Base-by-base conservation (phyloP, 2,797 vertebrate species). In the Lophotriccus pileatus region DNA sequence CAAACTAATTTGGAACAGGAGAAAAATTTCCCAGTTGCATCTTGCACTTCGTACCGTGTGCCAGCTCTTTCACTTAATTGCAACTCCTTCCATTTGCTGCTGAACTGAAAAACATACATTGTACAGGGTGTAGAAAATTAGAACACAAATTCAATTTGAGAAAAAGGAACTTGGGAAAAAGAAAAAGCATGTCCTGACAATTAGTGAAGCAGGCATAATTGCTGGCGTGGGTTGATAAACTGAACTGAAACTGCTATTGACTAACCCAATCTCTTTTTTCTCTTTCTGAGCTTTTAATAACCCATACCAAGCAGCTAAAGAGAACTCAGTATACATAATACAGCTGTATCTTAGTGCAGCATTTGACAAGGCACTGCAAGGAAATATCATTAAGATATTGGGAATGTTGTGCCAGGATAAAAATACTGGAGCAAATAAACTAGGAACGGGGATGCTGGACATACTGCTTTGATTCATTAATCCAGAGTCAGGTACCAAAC, bases 161-260 rank as follows among this genome's bases (percentile, higher is more conserved):
- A 85, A 87, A 66, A 72, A 92, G 41, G 22, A 75, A 87, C 74
- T 41, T 59, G 73, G 24, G 34, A 74, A 89, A 86, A 88, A 86
- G 76, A 84, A 89, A 93, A 82, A 64, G 63, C 92, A 90, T n/a
- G 70, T 76, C 77, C 86, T 47, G 55, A 77, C 74, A 94, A 95
- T 92, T 85, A 96, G 64, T 21, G 89, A 73, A 80, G 82, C 56
- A 84, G 66, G 68, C 41, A 69, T 88, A 96, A 97, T 80, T 56
- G 70, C 76, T 87, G 80, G 79, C 37, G 73, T 87, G 78, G 93
- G 94, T 52, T 91, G 94, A 82, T 67, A 87, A 86, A 92, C 37
- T 0, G 2, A 77, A 89, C 60, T 50, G 64, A 94, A 91, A 83
- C 41, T 92, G 74, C 84, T 94, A 20, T 73, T 90, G 89, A 95